A percentile compares a stretch with the other conserved stretches of the same genome.
These are phyloP conservation scores for Agrotis exclamationis DNA, from an alignment of 2,888 invertebrate species.

Conservation along the genomic window DNA sequence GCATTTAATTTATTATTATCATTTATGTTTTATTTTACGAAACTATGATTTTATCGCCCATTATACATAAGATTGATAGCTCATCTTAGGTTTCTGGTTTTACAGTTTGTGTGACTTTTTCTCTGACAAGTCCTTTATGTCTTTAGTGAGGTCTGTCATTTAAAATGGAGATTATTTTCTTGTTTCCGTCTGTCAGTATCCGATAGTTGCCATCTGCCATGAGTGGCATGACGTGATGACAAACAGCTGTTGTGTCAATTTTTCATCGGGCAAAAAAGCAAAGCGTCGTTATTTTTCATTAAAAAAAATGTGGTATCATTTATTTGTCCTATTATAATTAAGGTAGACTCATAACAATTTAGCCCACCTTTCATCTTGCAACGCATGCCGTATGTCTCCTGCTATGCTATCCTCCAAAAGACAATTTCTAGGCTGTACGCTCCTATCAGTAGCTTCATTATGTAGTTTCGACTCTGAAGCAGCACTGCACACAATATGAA, in stretches of 20 bases:
- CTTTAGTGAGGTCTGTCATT: background rate
- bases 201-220: background rate
- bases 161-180: background rate
- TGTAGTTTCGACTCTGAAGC: too few species aligned
- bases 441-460: too few species aligned
- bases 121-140: background rate
- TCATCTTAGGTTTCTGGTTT: constrained; percentile 17
- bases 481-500: too few species aligned
- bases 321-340: too few species aligned
- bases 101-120: constrained; percentile 15
- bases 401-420: too few species aligned
- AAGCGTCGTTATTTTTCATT: background rate
- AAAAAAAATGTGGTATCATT: background rate
- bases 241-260: background rate
- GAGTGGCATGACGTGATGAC: background rate
- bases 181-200: background rate
- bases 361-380: too few species aligned
- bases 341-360: too few species aligned
- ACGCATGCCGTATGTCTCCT: too few species aligned
- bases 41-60: constrained; percentile 10
- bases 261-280: background rate
- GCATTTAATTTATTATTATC: too few species aligned
- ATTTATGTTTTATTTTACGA: too few species aligned
- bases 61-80: constrained; percentile 16
- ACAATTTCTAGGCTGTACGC: too few species aligned